Conservation (phyloP, 2,113 vertebrate species). For the Tupaia tana region DNA sequence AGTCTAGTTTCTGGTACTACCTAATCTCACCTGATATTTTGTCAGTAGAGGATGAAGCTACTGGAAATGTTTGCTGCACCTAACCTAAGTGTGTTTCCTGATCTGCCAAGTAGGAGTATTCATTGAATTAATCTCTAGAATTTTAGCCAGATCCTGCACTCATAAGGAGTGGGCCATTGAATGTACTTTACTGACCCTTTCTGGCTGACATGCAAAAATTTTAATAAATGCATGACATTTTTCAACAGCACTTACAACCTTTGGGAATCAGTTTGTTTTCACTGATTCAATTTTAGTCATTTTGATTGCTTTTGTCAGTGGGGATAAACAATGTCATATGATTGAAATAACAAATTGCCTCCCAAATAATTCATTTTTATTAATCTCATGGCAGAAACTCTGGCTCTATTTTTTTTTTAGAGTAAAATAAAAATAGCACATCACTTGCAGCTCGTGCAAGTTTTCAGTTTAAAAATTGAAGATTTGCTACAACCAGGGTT, state of each 20-base stretch:
- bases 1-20: neutral
- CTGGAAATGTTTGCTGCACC: neutral
- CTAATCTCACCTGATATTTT: neutral
- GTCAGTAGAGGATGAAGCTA: slow-evolving; percentile 1
- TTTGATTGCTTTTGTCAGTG: slow-evolving; percentile 43
- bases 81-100: neutral
- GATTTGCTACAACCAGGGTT: neutral
- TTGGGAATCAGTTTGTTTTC: slow-evolving; percentile 29
- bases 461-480: slow-evolving; percentile 37
- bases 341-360: slow-evolving; percentile 66
- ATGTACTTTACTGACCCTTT: neutral
- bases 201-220: neutral
- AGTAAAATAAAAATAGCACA: slow-evolving; percentile 44
- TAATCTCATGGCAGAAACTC: slow-evolving; percentile 30
- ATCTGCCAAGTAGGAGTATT: neutral
- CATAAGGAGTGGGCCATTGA: neutral
- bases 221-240: slow-evolving; percentile 41
- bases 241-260: neutral
- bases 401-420: slow-evolving; percentile 59
- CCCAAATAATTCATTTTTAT: slow-evolving; percentile 41
- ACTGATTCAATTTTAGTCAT: slow-evolving; percentile 18
- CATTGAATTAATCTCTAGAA: neutral
- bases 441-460: slow-evolving; percentile 1
- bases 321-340: slow-evolving; percentile 40
- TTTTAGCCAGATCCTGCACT: neutral